Conservation (phyloP, 1,140 invertebrate species). For the Platorchestia sp. region DNA sequence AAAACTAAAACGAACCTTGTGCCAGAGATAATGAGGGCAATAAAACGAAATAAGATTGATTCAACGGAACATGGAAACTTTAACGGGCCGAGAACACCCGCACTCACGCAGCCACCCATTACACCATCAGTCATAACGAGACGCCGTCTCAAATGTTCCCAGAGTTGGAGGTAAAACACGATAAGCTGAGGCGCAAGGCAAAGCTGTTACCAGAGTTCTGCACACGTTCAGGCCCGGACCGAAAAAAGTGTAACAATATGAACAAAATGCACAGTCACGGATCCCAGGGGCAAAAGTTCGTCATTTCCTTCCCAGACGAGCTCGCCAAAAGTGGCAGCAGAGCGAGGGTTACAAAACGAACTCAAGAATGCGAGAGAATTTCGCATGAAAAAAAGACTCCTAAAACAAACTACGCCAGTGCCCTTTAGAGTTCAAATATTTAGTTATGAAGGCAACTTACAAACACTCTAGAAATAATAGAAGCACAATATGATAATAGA, state of each 20-base stretch:
- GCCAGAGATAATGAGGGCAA: background rate
- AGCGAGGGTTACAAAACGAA: background rate
- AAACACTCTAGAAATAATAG: no score
- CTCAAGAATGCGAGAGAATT: background rate
- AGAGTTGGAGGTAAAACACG: background rate
- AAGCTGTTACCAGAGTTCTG: background rate
- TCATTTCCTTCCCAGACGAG: constrained; percentile 42
- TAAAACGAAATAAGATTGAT: background rate
- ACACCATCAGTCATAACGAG: constrained; percentile 41
- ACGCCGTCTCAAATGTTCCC: background rate
- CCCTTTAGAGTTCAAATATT: no score
- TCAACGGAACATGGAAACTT: constrained; percentile 7
- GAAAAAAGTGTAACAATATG: background rate
- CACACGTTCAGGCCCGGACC: background rate
- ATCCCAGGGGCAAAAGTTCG: constrained; percentile 42
- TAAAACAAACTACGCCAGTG: background rate
- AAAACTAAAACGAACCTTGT: background rate
- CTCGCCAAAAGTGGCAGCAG: background rate
- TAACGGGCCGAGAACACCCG: constrained; percentile 3
- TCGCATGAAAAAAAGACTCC: background rate
- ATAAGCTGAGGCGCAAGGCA: background rate
- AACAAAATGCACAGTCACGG: constrained; percentile 46
- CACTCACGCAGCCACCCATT: background rate
- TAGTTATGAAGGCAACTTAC: no score
- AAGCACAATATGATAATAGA: no score